phyloP scores from a whole-genome alignment of 2,888 invertebrate species.

The Choreutis nemorana region DNA sequence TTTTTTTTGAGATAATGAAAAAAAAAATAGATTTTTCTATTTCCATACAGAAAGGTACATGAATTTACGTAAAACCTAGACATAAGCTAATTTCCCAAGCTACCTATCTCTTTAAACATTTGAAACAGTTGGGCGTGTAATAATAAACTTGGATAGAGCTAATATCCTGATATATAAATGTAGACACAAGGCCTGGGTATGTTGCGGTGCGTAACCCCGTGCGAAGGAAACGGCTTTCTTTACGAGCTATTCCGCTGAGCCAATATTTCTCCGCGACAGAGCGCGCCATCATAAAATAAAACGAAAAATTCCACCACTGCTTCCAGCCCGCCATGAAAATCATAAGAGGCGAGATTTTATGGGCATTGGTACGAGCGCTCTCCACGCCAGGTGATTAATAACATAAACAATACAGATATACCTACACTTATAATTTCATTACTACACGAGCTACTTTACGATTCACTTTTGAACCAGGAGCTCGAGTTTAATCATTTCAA shows the following conservation, averaged over 20 bases:
- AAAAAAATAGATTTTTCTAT: no score
- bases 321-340: conserved; percentile 55
- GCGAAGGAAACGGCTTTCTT: conserved; percentile 60
- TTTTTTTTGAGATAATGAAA: no score
- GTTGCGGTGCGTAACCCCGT: conserved; percentile 58
- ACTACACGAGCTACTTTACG: no score
- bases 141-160: neutral
- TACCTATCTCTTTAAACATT: no score
- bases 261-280: conserved; percentile 66
- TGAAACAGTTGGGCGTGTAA: neutral
- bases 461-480: no score
- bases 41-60: no score
- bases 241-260: conserved; percentile 65
- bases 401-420: conserved; percentile 15
- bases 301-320: conserved; percentile 63
- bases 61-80: no score
- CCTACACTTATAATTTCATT: neutral
- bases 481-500: no score
- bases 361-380: conserved; percentile 37
- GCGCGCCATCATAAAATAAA: conserved; percentile 66
- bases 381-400: conserved; percentile 50
- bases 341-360: conserved; percentile 61
- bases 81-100: no score
- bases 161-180: conserved; percentile 34
- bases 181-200: conserved; percentile 32